Percentiles rank a stretch among this genome's conserved stretches.
Conservation (phyloP, 2,797 vertebrate species). For the Apogon talboti region DNA sequence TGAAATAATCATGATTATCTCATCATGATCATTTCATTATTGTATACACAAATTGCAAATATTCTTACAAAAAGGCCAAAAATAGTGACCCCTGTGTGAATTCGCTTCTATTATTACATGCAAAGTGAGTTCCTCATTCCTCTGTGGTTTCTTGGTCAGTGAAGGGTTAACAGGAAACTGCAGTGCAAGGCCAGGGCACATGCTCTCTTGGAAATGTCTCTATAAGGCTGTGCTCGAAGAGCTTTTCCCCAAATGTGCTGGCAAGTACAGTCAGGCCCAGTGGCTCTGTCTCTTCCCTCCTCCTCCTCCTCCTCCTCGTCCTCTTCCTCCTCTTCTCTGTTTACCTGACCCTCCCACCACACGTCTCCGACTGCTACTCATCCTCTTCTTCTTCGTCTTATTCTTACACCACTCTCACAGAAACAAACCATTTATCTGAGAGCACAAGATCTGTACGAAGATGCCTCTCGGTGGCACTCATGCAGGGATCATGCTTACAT, state of each 20-base stretch:
- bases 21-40: no score
- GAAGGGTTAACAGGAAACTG: conserved; percentile 84
- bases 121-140: conserved; percentile 16
- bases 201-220: conserved; percentile 80
- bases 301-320: conserved; percentile 26
- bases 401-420: not conserved
- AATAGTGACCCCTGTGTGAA: not conserved
- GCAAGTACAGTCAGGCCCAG: conserved; percentile 83
- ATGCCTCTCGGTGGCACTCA: conserved; percentile 16
- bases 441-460: conserved; percentile 7
- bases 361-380: conserved; percentile 18
- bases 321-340: conserved; percentile 30
- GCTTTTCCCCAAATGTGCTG: conserved; percentile 74
- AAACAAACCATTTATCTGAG: conserved; percentile 13
- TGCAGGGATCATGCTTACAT: not conserved
- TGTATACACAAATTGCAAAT: not conserved
- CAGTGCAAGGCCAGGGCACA: conserved; percentile 55
- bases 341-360: conserved; percentile 67
- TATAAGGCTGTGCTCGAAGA: conserved; percentile 80
- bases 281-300: conserved; percentile 47
- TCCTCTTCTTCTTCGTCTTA: not conserved
- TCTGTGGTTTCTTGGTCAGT: conserved; percentile 36
- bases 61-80: not conserved
- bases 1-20: no score
- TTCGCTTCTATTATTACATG: not conserved